Evolutionary conservation across 2,888 invertebrate species (phyloP), one percentile per base, ranked within the genome.

Genomic region (Keiferia lycopersicella): DNA sequence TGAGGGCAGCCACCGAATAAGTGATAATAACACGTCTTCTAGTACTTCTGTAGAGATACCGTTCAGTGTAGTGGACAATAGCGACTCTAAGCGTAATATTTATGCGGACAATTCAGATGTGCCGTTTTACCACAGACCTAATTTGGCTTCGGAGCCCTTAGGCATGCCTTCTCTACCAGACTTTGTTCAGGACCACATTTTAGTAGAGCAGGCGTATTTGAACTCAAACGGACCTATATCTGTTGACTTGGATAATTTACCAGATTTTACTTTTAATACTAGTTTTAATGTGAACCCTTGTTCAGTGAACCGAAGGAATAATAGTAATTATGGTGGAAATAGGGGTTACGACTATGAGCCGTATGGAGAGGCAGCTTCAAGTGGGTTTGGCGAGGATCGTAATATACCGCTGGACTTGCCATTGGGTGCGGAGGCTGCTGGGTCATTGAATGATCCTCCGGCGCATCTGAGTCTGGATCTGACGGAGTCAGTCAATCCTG

Each of bases 141-240:
- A 87, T 69, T 70, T 88, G 75, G 88, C 90, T 26, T 85, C 88
- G 0, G 91, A 91, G 74, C 90, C 91, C 16, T 71, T 90, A 66
- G 91, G 91, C 63, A 90, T 95, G 72, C 95, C 95, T 1, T 95
- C 95, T 10, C 81, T 96, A 70, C 97, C 97, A 0, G 97, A 97
- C 82, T 97, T 97, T 87, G 97, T 97, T 62, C 97, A 97, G 81
- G 97, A 97, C 84, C 97, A 97, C 84, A 93, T 97, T 83, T 93
- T 96, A 71, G 95, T 97, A 48, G 96, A 96, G 78, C 95, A 96
- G 74, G 94, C 94, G 68, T 95, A 95, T 82, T 88, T 95, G 74
- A 92, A 92, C 73, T 89, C 92, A 53, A 87, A 90, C 70, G 86
- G 88, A 38, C 91, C 91, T 57, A 88, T 92, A 73, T 92, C 93